Evolutionary conservation across 30 jellyfish, hydroid and myxozoan genomes (phyloP).

Genomic region (Aurelia sp.): DNA sequence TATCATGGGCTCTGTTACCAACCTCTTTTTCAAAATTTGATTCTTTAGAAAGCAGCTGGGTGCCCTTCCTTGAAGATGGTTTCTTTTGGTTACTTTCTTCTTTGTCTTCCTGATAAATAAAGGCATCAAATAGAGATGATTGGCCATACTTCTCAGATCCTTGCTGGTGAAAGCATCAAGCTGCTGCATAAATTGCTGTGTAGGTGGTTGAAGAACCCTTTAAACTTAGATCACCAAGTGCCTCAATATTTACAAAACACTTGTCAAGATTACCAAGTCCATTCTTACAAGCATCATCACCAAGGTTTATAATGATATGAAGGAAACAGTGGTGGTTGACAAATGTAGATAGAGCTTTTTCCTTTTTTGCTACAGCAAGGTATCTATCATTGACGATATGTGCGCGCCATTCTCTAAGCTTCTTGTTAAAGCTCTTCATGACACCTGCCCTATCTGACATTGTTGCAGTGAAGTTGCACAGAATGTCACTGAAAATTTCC

Average conservation of each 20-base stretch:
- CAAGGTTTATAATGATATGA: constrained; percentile 32
- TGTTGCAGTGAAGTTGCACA: too few species aligned
- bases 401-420: too few species aligned
- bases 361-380: too few species aligned
- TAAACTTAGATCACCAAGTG: neutral
- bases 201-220: constrained; percentile 30
- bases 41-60: constrained; percentile 2
- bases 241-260: constrained; percentile 17
- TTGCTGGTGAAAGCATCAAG: constrained; percentile 17
- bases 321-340: constrained; percentile 42
- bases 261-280: constrained; percentile 33
- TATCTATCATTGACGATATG: too few species aligned
- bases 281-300: constrained; percentile 51
- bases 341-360: neutral
- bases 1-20: constrained; percentile 38
- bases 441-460: too few species aligned
- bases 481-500: too few species aligned
- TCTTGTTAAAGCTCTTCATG: too few species aligned
- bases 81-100: too few species aligned
- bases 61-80: neutral
- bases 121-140: neutral
- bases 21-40: constrained; percentile 46
- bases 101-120: too few species aligned
- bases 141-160: constrained; percentile 24
- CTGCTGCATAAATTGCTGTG: constrained; percentile 37